Percentiles rank a stretch among this genome's conserved stretches.
These are phyloP conservation scores for Centruroides vittatus DNA, from an alignment of 1,140 invertebrate genomes.

Conservation along the genomic window DNA sequence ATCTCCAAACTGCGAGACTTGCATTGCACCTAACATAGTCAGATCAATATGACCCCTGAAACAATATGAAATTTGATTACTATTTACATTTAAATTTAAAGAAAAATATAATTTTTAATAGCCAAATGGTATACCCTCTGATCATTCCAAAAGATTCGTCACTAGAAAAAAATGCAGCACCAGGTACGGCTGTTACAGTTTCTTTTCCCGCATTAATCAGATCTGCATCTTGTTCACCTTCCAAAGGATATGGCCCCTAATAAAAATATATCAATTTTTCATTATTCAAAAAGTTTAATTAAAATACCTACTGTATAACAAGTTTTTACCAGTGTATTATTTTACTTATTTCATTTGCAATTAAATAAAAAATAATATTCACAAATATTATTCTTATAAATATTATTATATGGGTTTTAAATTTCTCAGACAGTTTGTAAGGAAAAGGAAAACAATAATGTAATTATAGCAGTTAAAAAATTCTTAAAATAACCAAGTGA, in stretches of 20 bases:
- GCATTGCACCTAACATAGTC: slow-evolving; percentile 94
- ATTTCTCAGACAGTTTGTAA: too few species aligned
- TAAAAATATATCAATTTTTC: neutral
- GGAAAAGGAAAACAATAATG: too few species aligned
- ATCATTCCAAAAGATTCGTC: slow-evolving; percentile 99
- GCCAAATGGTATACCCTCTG: slow-evolving; percentile 48
- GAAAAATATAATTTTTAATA: too few species aligned
- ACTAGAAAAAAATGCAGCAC: slow-evolving; percentile 84
- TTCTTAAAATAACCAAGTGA: too few species aligned
- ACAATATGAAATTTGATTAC: neutral
- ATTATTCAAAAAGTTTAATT: too few species aligned
- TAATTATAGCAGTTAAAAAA: too few species aligned
- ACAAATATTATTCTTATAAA: too few species aligned
- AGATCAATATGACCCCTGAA: slow-evolving; percentile 81
- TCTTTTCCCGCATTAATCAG: slow-evolving; percentile 98
- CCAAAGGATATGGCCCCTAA: slow-evolving; percentile 67
- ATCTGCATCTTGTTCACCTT: slow-evolving; percentile 66
- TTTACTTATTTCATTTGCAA: too few species aligned
- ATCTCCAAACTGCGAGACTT: slow-evolving; percentile 92
- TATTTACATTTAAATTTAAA: neutral
- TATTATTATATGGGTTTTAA: too few species aligned
- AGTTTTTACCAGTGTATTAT: too few species aligned
- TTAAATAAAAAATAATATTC: too few species aligned
- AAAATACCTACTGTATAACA: too few species aligned
- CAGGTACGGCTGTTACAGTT: slow-evolving; percentile 80